Conservation (phyloP, 2,797 vertebrate species). For the Silurus lanzhouensis region DNA sequence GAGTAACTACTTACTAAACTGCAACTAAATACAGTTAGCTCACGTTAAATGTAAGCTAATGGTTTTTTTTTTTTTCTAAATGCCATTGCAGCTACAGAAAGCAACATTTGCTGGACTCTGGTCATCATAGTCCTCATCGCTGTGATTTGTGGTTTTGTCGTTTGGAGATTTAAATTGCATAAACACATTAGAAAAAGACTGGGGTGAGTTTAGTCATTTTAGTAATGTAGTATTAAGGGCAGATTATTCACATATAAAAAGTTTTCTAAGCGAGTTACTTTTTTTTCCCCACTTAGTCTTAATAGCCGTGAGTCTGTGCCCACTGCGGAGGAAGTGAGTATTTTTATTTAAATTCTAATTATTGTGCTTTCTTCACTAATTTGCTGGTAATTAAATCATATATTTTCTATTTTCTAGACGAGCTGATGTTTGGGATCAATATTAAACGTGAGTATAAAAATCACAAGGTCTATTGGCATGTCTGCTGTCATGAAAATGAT, state of each 20-base stretch:
- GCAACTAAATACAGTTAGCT: too few species aligned
- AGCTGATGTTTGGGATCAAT: background rate
- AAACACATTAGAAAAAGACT: background rate
- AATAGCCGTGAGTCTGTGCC: background rate
- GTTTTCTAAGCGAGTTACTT: background rate
- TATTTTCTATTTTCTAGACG: background rate
- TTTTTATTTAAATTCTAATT: background rate
- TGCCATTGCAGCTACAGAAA: background rate
- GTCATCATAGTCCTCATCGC: background rate
- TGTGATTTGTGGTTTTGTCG: background rate
- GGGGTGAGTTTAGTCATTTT: background rate
- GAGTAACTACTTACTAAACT: too few species aligned
- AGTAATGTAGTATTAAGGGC: background rate
- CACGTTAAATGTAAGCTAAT: too few species aligned
- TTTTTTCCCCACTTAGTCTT: background rate
- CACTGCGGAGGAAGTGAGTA: background rate
- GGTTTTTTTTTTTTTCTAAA: background rate
- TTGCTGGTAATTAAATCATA: background rate
- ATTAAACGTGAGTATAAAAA: background rate
- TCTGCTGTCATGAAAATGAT: background rate
- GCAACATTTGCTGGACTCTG: background rate
- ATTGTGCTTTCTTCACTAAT: background rate
- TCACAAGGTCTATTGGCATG: background rate
- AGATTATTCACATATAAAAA: background rate
- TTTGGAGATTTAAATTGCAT: background rate